Conservation (phyloP, 1,140 invertebrate genomes). For the Sinella curviseta region DNA sequence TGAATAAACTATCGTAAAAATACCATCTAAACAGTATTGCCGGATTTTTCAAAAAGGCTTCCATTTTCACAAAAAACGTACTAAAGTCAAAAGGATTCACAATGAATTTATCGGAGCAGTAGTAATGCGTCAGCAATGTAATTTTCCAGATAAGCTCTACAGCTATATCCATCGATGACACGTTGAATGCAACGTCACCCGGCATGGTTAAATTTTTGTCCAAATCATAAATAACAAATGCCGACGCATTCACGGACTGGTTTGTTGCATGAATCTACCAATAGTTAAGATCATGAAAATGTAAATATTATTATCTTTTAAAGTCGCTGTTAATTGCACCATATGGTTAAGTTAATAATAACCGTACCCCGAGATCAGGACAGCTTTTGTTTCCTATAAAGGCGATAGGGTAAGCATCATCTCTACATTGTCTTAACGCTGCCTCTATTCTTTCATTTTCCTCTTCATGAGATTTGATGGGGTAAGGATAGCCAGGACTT, state of each 20-base stretch:
- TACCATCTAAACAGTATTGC: conserved; percentile 28
- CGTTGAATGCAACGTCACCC: neutral
- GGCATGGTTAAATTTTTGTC: neutral
- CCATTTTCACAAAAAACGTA: conserved; percentile 16
- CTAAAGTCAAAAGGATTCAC: conserved; percentile 2
- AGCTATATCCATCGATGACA: conserved; percentile 1
- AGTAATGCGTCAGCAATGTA: neutral
- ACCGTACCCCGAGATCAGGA: neutral
- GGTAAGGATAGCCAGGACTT: neutral
- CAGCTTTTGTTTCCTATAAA: neutral
- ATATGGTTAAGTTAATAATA: too few species aligned
- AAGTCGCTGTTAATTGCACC: too few species aligned
- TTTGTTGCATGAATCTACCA: neutral
- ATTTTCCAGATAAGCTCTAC: conserved; percentile 8
- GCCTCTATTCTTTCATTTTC: neutral
- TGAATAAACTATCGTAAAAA: neutral
- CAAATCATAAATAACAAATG: neutral
- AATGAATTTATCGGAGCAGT: neutral
- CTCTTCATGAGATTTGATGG: neutral
- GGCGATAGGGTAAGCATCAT: neutral
- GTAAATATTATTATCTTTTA: too few species aligned
- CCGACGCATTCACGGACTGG: neutral
- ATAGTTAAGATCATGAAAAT: too few species aligned
- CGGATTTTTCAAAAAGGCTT: conserved; percentile 24
- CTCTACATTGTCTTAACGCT: neutral